Percentiles rank a stretch among this genome's conserved stretches.
Evolutionary conservation across 2,888 invertebrate species (phyloP).

Genomic region (Neria commutata): DNA sequence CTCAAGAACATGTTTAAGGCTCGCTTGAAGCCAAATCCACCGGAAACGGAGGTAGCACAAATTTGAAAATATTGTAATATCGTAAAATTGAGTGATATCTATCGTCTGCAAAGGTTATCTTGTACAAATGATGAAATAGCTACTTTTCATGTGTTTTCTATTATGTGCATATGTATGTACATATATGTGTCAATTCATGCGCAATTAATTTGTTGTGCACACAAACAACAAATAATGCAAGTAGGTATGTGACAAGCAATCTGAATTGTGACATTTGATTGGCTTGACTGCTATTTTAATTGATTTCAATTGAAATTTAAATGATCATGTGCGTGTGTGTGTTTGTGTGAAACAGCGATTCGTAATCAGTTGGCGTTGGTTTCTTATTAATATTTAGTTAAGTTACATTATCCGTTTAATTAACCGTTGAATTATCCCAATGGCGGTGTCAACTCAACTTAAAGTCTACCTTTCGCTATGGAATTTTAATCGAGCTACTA

Average conservation of each 20-base stretch:
- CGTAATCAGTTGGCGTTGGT: too few relatives aligned
- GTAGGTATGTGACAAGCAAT: not conserved
- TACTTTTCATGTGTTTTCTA: not conserved
- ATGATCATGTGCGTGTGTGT: not conserved
- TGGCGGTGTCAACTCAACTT: too few relatives aligned
- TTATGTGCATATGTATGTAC: too few relatives aligned
- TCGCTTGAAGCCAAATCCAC: constrained; percentile 52
- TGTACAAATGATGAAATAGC: constrained; percentile 9
- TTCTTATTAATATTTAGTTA: too few relatives aligned
- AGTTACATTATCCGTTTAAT: too few relatives aligned
- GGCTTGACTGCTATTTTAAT: not conserved
- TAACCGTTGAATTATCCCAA: too few relatives aligned
- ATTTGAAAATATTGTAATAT: not conserved
- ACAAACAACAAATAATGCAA: not conserved
- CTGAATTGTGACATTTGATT: too few relatives aligned
- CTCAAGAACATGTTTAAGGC: constrained; percentile 57
- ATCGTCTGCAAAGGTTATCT: too few relatives aligned
- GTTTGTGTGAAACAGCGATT: not conserved
- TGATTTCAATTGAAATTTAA: not conserved
- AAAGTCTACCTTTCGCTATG: too few relatives aligned
- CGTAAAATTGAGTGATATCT: constrained; percentile 27
- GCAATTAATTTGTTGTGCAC: too few relatives aligned
- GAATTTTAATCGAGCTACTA: too few relatives aligned
- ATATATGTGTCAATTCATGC: too few relatives aligned
- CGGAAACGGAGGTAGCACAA: constrained; percentile 53